These are phyloP conservation scores for Bubalus kerabau DNA, from an alignment of 2,113 vertebrate genomes.

Conservation along the genomic window DNA sequence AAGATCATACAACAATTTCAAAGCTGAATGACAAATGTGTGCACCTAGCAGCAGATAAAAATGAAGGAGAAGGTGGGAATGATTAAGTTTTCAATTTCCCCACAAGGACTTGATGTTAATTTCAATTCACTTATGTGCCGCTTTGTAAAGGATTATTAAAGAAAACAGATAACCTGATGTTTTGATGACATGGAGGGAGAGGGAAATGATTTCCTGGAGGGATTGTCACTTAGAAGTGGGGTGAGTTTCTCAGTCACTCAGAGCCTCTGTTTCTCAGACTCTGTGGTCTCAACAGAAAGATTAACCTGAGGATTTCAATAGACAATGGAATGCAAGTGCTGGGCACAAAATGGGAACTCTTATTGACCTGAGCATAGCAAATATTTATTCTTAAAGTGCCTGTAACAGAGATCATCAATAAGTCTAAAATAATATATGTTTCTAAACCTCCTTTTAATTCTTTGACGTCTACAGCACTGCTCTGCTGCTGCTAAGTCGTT, in stretches of 20 bases:
- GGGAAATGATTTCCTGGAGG: not conserved
- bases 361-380: not conserved
- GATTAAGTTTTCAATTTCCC: constrained; percentile 25
- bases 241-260: not conserved
- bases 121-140: constrained; percentile 26
- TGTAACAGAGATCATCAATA: not conserved
- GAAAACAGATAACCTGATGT: constrained; percentile 34
- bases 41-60: not conserved
- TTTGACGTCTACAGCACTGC: not conserved
- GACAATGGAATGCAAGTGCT: not conserved
- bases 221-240: not conserved
- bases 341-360: not conserved
- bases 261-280: not conserved
- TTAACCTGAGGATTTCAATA: not conserved
- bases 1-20: constrained; percentile 34
- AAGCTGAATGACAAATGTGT: constrained; percentile 18
- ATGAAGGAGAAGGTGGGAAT: not conserved
- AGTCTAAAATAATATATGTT: not conserved
- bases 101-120: constrained; percentile 17
- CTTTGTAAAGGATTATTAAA: constrained; percentile 48
- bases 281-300: not conserved
- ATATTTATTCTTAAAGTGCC: not conserved
- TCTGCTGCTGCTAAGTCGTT: too few species aligned
- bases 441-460: not conserved
- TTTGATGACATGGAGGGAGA: not conserved